Percentiles rank a stretch among this genome's conserved stretches.
Conservation (phyloP, 2,888 invertebrate species). For the Cryptocheilus praepositus region DNA sequence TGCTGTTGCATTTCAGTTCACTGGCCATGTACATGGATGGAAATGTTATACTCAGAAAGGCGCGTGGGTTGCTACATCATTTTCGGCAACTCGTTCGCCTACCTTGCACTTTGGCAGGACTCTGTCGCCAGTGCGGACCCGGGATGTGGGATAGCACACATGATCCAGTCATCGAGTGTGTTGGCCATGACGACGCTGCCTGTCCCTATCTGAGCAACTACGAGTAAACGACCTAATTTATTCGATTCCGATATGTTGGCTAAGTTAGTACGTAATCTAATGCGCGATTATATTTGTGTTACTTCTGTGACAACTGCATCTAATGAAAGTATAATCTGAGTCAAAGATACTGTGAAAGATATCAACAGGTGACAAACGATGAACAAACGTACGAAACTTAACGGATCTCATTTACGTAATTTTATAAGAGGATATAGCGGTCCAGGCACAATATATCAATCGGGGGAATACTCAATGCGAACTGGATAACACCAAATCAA, state of each 20-base stretch:
- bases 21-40: constrained; percentile 99
- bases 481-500: constrained; percentile 30
- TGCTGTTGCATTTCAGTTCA: constrained; percentile 95
- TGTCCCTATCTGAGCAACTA: constrained; percentile 74
- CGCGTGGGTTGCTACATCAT: constrained; percentile 92
- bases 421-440: constrained; percentile 16
- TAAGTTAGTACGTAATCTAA: background rate
- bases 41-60: constrained; percentile 91
- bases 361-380: no score
- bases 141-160: constrained; percentile 97
- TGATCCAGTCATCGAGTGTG: constrained; percentile 90
- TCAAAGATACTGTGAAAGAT: constrained; percentile 2
- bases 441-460: constrained; percentile 16
- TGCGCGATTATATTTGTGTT: constrained; percentile 20
- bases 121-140: constrained; percentile 92
- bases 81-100: constrained; percentile 91
- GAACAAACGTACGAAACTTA: no score
- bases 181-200: constrained; percentile 81
- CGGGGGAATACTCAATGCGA: constrained; percentile 24
- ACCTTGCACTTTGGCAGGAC: constrained; percentile 91
- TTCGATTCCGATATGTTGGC: background rate
- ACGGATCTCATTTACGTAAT: constrained; percentile 24
- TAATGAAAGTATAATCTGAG: constrained; percentile 42
- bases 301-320: constrained; percentile 28
- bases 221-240: constrained; percentile 42